Evolutionary conservation across 2,888 invertebrate genomes (phyloP).

Genomic region (Pyralis farinalis): DNA sequence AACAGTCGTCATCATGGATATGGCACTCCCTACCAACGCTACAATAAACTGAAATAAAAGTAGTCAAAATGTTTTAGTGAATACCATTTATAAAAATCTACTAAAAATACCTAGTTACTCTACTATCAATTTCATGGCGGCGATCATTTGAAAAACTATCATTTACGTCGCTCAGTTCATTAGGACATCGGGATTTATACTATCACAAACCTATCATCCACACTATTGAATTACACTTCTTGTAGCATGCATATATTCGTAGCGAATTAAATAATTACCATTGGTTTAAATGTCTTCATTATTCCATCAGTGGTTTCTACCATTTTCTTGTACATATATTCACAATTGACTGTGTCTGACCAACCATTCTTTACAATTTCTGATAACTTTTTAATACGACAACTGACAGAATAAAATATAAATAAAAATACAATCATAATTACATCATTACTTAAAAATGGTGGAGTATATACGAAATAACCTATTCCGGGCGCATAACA

Average conservation of each 20-base stretch:
- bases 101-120: too few relatives aligned
- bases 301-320: slow-evolving; percentile 11
- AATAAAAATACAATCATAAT: slow-evolving; percentile 5
- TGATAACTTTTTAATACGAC: slow-evolving; percentile 10
- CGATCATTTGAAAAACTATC: too few relatives aligned
- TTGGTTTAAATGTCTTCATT: slow-evolving; percentile 9
- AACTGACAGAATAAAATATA: slow-evolving; percentile 6
- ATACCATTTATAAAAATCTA: background rate
- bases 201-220: too few relatives aligned
- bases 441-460: background rate
- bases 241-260: too few relatives aligned
- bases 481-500: background rate
- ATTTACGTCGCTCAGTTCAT: too few relatives aligned
- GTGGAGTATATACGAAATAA: background rate
- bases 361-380: background rate
- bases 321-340: slow-evolving; percentile 12
- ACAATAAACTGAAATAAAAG: background rate
- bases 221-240: too few relatives aligned
- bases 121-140: too few relatives aligned
- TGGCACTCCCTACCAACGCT: background rate
- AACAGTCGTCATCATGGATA: background rate
- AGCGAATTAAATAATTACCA: slow-evolving; percentile 13
- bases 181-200: too few relatives aligned
- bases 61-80: too few relatives aligned
- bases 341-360: slow-evolving; percentile 7